phyloP scores from a whole-genome alignment of 2,888 invertebrate species.

The Pollenia amentaria region DNA sequence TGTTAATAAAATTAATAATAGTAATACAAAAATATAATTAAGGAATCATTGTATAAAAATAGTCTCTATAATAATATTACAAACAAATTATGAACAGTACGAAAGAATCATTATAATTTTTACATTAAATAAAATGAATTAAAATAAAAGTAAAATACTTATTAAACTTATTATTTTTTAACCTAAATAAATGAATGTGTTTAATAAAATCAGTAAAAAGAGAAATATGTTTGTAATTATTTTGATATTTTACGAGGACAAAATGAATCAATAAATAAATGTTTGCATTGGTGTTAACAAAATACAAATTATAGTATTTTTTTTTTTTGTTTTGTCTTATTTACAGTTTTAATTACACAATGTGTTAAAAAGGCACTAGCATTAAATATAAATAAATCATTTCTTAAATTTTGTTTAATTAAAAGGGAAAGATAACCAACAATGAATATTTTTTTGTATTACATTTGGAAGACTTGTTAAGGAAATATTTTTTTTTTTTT shows the following conservation, averaged over 20 bases:
- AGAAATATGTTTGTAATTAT: background rate
- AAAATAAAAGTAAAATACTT: slow-evolving; percentile 1
- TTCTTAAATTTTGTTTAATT: background rate
- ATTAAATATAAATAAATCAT: slow-evolving; percentile 16
- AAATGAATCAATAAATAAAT: slow-evolving; percentile 46
- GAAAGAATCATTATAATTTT: background rate
- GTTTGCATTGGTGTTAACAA: slow-evolving; percentile 31
- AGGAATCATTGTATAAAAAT: slow-evolving; percentile 6
- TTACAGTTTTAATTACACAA: slow-evolving; percentile 9
- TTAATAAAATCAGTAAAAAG: slow-evolving; percentile 3
- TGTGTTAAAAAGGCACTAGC: slow-evolving; percentile 54
- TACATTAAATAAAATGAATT: background rate
- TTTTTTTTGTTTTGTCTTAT: background rate
- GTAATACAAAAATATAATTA: slow-evolving; percentile 5
- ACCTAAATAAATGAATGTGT: background rate
- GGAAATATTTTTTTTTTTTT: background rate
- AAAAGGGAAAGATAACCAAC: no score
- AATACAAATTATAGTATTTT: background rate
- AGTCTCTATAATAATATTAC: background rate
- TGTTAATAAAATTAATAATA: slow-evolving; percentile 9
- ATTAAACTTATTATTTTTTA: slow-evolving; percentile 12
- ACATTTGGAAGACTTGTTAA: slow-evolving; percentile 48
- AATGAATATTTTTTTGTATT: background rate
- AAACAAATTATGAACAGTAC: background rate
- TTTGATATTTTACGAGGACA: slow-evolving; percentile 4